Evolutionary conservation across 2,888 invertebrate genomes (phyloP).

Genomic region (Nephrotoma guestfalica): DNA sequence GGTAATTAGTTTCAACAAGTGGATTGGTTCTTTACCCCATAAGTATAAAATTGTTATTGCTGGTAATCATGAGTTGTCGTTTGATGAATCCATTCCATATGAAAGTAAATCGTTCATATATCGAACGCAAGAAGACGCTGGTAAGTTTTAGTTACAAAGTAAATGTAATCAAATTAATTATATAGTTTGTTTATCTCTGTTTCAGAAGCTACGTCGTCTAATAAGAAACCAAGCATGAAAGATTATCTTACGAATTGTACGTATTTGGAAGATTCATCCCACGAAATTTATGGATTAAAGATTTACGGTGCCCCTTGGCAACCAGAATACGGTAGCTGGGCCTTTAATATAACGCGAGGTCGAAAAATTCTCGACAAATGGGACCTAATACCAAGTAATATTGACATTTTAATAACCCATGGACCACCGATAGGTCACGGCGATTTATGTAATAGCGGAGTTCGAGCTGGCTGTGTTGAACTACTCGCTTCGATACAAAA

Average conservation of each 20-base stretch:
- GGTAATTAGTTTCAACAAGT: constrained; percentile 59
- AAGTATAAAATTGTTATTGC: constrained; percentile 69
- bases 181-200: too few relatives aligned
- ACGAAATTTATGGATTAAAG: constrained; percentile 54
- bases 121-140: constrained; percentile 10
- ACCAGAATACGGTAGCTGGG: constrained; percentile 70
- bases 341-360: constrained; percentile 64
- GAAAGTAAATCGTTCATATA: constrained; percentile 24
- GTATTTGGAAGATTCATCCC: constrained; percentile 57
- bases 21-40: constrained; percentile 60
- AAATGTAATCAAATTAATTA: not conserved
- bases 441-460: constrained; percentile 55
- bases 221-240: constrained; percentile 44
- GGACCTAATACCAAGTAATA: constrained; percentile 57
- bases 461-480: constrained; percentile 70
- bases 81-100: constrained; percentile 48
- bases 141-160: not conserved
- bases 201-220: constrained; percentile 33
- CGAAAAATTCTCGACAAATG: constrained; percentile 56
- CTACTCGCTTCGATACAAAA: constrained; percentile 58
- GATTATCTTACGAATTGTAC: constrained; percentile 59
- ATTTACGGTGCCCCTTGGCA: constrained; percentile 79
- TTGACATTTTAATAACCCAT: constrained; percentile 68
- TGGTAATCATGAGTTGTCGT: constrained; percentile 75
- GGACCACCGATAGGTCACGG: constrained; percentile 77